Conservation (phyloP, 2,888 invertebrate genomes). For the Hedya salicella region DNA sequence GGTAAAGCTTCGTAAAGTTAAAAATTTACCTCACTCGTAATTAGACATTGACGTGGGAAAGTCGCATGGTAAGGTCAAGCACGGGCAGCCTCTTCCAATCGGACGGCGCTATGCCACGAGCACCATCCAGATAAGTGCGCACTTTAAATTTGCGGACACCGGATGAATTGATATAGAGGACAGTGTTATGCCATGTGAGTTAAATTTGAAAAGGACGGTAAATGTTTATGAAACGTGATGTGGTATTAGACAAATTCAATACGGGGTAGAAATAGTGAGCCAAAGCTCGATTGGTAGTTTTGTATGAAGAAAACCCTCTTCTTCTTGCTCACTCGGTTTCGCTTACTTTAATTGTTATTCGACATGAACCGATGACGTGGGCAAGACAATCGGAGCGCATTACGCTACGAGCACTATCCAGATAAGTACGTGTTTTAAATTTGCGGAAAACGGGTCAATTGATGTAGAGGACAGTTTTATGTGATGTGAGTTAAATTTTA, state of each 20-base stretch:
- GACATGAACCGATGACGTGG: constrained; percentile 4
- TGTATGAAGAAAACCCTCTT: too few relatives aligned
- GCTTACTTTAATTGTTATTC: too few relatives aligned
- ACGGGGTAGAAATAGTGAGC: too few relatives aligned
- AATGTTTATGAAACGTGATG: background rate
- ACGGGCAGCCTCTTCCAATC: constrained; percentile 11
- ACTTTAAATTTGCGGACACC: constrained; percentile 22
- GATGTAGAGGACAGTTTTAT: constrained; percentile 9
- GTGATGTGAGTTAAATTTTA: background rate
- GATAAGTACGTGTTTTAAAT: constrained; percentile 15
- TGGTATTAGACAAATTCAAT: too few relatives aligned
- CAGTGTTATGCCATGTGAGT: background rate
- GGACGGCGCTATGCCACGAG: constrained; percentile 26
- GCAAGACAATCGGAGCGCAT: too few relatives aligned
- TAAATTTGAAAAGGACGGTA: background rate
- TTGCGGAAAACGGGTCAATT: constrained; percentile 19
- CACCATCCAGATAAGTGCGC: constrained; percentile 16
- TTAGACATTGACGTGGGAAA: constrained; percentile 6
- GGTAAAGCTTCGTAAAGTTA: too few relatives aligned
- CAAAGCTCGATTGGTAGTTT: too few relatives aligned
- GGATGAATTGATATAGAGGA: constrained; percentile 14
- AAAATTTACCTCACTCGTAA: background rate
- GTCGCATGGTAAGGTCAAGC: constrained; percentile 29
- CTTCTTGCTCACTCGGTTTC: too few relatives aligned
- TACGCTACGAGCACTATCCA: constrained; percentile 25